Evolutionary conservation across 2,888 invertebrate genomes (phyloP).

Genomic region (Junonia oenone): DNA sequence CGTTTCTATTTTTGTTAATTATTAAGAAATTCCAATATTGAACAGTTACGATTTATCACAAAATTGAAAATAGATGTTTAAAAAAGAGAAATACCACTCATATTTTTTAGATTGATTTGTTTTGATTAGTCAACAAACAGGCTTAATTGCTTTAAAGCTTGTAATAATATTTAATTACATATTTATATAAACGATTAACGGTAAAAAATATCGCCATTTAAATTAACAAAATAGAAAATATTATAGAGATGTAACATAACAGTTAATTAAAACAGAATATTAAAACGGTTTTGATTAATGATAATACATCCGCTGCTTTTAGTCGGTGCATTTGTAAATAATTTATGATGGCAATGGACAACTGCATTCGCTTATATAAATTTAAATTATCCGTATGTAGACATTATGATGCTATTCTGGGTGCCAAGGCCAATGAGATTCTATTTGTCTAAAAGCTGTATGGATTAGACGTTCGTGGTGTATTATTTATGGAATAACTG

Average conservation of each 20-base stretch:
- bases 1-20: not conserved
- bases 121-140: too few relatives aligned
- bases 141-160: too few relatives aligned
- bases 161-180: too few relatives aligned
- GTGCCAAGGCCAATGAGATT: constrained; percentile 3
- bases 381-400: constrained; percentile 14
- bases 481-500: constrained; percentile 16
- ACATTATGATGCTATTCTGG: constrained; percentile 11
- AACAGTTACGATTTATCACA: too few relatives aligned
- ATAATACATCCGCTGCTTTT: constrained; percentile 18
- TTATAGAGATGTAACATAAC: not conserved
- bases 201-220: too few relatives aligned
- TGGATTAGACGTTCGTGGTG: not conserved
- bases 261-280: constrained; percentile 9
- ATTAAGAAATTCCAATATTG: too few relatives aligned
- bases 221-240: not conserved
- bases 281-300: constrained; percentile 23
- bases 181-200: too few relatives aligned
- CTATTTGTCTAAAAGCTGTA: constrained; percentile 3
- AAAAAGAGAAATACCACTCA: too few relatives aligned
- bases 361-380: constrained; percentile 6
- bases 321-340: constrained; percentile 16
- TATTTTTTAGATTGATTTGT: too few relatives aligned
- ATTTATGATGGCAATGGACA: constrained; percentile 9
- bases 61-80: too few relatives aligned